A percentile compares a stretch with the other conserved stretches of the same genome.
These are phyloP conservation scores for Drosophila phalerata DNA, from an alignment of 2,888 invertebrate genomes.

Conservation along the genomic window DNA sequence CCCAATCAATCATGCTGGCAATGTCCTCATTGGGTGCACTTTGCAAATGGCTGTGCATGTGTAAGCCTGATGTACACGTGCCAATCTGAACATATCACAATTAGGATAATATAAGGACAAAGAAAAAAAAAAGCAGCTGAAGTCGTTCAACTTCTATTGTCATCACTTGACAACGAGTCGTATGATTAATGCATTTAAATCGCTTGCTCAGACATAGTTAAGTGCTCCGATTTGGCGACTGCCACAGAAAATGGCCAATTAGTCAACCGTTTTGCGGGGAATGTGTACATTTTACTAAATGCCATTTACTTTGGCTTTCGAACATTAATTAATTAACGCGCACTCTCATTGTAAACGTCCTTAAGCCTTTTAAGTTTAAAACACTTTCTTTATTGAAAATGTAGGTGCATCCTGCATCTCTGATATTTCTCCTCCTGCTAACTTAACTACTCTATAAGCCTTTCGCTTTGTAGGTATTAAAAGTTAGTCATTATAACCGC, in stretches of 20 bases:
- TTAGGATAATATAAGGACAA: constrained; percentile 70
- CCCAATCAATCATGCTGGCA: constrained; percentile 52
- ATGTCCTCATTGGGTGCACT: constrained; percentile 31
- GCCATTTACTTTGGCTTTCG: not conserved
- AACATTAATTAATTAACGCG: constrained; percentile 44
- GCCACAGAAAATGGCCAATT: constrained; percentile 48
- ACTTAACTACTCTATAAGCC: not conserved
- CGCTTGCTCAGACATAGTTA: constrained; percentile 43
- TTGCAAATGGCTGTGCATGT: constrained; percentile 6
- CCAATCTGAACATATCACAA: constrained; percentile 57
- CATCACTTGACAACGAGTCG: constrained; percentile 41
- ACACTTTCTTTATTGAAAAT: constrained; percentile 17
- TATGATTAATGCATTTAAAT: constrained; percentile 69
- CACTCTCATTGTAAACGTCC: not conserved
- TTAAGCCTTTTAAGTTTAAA: constrained; percentile 29
- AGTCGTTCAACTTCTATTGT: constrained; percentile 50
- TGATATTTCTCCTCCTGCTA: not conserved
- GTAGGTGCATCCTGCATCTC: not conserved
- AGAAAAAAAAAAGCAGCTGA: constrained; percentile 34
- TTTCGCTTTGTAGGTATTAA: constrained; percentile 52
- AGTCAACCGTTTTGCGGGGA: constrained; percentile 16
- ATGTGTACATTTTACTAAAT: constrained; percentile 16
- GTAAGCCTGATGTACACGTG: constrained; percentile 49
- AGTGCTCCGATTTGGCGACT: constrained; percentile 31
- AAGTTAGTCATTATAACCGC: constrained; percentile 27